These are phyloP conservation scores for Apeltes quadracus DNA, from an alignment of 2,113 vertebrate species.

Conservation along the genomic window DNA sequence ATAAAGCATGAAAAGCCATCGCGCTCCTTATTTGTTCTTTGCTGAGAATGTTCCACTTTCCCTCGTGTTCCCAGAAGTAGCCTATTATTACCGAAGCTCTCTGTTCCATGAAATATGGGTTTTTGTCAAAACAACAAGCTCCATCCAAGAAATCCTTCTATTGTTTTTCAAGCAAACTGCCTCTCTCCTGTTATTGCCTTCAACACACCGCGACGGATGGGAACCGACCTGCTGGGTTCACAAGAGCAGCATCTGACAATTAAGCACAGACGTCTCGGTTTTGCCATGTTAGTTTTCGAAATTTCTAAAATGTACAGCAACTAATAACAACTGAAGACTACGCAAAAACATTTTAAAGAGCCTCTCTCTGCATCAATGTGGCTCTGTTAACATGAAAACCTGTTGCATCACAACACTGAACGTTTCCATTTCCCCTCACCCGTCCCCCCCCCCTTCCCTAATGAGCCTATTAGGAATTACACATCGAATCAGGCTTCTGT, in stretches of 20 bases:
- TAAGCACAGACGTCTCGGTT: background rate
- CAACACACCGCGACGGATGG: background rate
- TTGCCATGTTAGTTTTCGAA: background rate
- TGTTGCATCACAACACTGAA: constrained; percentile 25
- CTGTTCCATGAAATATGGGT: background rate
- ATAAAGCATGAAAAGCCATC: background rate
- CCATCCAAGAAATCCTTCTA: background rate
- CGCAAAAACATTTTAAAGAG: background rate
- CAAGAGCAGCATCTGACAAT: background rate
- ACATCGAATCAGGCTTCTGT: constrained; percentile 59
- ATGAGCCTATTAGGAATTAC: constrained; percentile 62
- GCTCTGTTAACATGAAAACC: constrained; percentile 12
- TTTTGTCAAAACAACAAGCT: background rate
- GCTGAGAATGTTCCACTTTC: background rate
- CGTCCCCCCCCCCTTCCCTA: constrained; percentile 35
- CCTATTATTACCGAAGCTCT: background rate
- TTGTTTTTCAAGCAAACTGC: background rate
- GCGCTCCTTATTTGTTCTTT: background rate
- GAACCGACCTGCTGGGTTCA: background rate
- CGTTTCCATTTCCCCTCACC: constrained; percentile 23
- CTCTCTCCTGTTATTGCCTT: background rate
- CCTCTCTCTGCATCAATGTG: background rate
- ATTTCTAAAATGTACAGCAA: background rate
- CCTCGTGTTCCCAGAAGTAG: background rate
- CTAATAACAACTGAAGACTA: background rate